Evolutionary conservation across 2,888 invertebrate genomes (phyloP).

Genomic region (Cyclophora punctaria): DNA sequence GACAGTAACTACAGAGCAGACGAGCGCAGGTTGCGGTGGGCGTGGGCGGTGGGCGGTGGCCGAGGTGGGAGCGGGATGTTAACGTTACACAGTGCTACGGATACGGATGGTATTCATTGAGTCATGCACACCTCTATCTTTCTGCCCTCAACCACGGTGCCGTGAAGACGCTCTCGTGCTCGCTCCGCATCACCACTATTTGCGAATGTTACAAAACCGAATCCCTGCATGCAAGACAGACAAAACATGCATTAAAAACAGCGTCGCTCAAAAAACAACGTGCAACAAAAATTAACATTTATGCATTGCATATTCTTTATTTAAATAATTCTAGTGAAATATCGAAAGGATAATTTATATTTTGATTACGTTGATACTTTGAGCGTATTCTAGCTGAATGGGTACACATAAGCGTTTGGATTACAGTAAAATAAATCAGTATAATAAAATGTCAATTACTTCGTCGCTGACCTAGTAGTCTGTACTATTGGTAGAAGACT

Average conservation of each 20-base stretch:
- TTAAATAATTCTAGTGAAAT: constrained; percentile 68
- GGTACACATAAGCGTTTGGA: constrained; percentile 74
- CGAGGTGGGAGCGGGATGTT: constrained; percentile 77
- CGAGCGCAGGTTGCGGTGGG: constrained; percentile 71
- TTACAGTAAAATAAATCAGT: constrained; percentile 57
- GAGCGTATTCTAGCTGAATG: constrained; percentile 74
- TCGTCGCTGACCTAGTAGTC: constrained; percentile 62
- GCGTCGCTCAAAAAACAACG: constrained; percentile 86
- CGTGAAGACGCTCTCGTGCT: constrained; percentile 99
- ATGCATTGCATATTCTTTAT: constrained; percentile 75
- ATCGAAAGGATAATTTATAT: constrained; percentile 61
- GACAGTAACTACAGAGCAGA: constrained; percentile 75
- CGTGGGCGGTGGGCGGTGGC: constrained; percentile 43
- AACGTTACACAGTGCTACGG: constrained; percentile 78
- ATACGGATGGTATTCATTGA: constrained; percentile 78
- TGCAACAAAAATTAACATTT: constrained; percentile 83
- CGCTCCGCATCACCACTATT: constrained; percentile 99
- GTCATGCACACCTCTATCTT: constrained; percentile 99
- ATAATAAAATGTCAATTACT: constrained; percentile 14
- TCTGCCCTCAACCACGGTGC: constrained; percentile 99
- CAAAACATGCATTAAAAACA: constrained; percentile 94
- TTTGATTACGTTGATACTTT: constrained; percentile 72
- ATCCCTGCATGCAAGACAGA: constrained; percentile 99
- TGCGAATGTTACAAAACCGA: constrained; percentile 99
- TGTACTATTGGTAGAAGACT: constrained; percentile 56